Evolutionary conservation across 1,140 invertebrate genomes (phyloP).

Genomic region (Sweltsa coloradensis): DNA sequence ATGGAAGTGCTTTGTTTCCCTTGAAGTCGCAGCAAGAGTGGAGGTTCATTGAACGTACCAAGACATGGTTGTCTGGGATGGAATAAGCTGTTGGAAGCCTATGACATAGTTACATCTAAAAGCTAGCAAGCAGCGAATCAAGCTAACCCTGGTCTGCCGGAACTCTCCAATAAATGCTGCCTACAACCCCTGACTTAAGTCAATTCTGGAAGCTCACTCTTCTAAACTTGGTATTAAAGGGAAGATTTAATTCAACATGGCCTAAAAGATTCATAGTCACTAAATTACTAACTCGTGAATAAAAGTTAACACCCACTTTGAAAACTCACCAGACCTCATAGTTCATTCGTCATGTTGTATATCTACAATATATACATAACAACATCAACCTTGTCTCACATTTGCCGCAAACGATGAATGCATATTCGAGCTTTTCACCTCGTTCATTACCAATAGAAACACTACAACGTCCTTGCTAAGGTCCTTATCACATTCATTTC

Average conservation of each 20-base stretch:
- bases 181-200: slow-evolving; percentile 16
- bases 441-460: slow-evolving; percentile 8
- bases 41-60: slow-evolving; percentile 1
- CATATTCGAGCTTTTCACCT: background rate
- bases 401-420: background rate
- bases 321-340: slow-evolving; percentile 8
- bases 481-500: slow-evolving; percentile 15
- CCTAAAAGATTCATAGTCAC: slow-evolving; percentile 11
- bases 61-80: slow-evolving; percentile 5
- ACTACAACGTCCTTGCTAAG: slow-evolving; percentile 12
- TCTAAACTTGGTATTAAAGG: slow-evolving; percentile 16
- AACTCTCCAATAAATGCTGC: slow-evolving; percentile 13
- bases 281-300: slow-evolving; percentile 14
- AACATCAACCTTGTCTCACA: slow-evolving; percentile 4
- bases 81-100: slow-evolving; percentile 16
- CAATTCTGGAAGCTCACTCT: slow-evolving; percentile 15
- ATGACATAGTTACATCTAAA: slow-evolving; percentile 13
- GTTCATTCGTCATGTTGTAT: slow-evolving; percentile 8
- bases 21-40: slow-evolving; percentile 11
- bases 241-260: slow-evolving; percentile 14
- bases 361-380: slow-evolving; percentile 13
- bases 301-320: slow-evolving; percentile 14
- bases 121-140: slow-evolving; percentile 17
- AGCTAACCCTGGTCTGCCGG: slow-evolving; percentile 15
- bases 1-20: slow-evolving; percentile 17